These are phyloP conservation scores for Danaus chrysippus DNA, from an alignment of 2,888 invertebrate species.

Conservation along the genomic window DNA sequence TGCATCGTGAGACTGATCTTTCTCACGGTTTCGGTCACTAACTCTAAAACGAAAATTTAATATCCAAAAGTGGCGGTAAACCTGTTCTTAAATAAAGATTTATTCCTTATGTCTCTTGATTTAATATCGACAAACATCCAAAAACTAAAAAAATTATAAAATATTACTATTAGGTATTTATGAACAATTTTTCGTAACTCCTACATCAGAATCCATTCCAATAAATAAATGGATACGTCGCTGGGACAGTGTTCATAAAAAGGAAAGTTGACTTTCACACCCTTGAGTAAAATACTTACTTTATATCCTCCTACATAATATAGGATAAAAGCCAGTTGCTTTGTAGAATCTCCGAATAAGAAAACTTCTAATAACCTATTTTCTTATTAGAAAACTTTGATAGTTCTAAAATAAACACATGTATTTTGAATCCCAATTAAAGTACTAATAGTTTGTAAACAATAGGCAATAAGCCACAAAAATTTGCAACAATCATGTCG, in stretches of 20 bases:
- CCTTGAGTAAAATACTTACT: slow-evolving; percentile 54
- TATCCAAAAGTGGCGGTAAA: too few species aligned
- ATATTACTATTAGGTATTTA: slow-evolving; percentile 9
- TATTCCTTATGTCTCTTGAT: too few species aligned
- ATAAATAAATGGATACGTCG: slow-evolving; percentile 49
- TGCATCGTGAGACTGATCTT: too few species aligned
- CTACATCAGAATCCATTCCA: slow-evolving; percentile 39
- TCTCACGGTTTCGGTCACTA: too few species aligned
- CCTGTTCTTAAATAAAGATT: too few species aligned
- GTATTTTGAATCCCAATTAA: neutral
- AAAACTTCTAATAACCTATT: neutral
- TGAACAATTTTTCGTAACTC: slow-evolving; percentile 24
- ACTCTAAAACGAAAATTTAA: too few species aligned
- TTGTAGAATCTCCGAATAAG: slow-evolving; percentile 13
- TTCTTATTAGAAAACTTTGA: neutral
- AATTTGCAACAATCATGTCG: too few species aligned
- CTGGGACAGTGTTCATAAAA: slow-evolving; percentile 49
- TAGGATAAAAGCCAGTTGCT: slow-evolving; percentile 19
- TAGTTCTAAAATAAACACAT: neutral
- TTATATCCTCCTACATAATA: slow-evolving; percentile 44
- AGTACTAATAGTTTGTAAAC: too few species aligned
- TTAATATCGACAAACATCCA: too few species aligned
- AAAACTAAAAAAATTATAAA: neutral
- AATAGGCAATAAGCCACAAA: too few species aligned
- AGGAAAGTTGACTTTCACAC: slow-evolving; percentile 51